A percentile compares a stretch with the other conserved stretches of the same genome.
phyloP scores from a whole-genome alignment of 2,113 vertebrate species.

The Pygoscelis adeliae region DNA sequence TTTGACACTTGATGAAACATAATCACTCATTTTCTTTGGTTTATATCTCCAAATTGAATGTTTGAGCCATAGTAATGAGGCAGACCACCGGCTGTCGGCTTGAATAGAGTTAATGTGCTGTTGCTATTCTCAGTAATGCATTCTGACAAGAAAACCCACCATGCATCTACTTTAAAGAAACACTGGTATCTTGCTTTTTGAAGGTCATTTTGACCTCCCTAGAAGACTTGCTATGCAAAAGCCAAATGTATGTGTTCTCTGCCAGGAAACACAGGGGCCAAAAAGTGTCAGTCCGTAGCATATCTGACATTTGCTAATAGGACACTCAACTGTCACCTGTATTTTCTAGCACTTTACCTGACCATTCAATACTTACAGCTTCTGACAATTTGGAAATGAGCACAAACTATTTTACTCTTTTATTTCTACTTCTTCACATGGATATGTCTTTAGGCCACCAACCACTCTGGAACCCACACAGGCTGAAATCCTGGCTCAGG shows the following conservation, averaged over 20 bases:
- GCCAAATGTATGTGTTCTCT: not conserved
- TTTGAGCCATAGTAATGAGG: not conserved
- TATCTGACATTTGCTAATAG: not conserved
- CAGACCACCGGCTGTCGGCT: not conserved
- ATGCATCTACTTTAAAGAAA: not conserved
- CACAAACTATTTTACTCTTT: not conserved
- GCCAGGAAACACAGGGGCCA: not conserved
- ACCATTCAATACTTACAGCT: not conserved
- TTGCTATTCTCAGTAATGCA: not conserved
- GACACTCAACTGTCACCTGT: not conserved
- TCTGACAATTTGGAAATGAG: not conserved
- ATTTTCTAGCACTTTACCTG: not conserved
- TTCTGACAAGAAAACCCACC: not conserved
- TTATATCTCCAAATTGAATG: not conserved
- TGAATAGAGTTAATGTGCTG: not conserved
- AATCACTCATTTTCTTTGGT: not conserved
- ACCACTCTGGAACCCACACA: not conserved
- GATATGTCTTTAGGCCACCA: not conserved
- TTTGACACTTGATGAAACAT: not conserved
- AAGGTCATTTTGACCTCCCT: not conserved
- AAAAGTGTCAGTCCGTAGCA: not conserved
- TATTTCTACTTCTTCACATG: not conserved
- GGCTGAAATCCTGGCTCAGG: not conserved
- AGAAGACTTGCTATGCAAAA: not conserved
- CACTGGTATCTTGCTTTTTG: not conserved